Evolutionary conservation across 2,113 vertebrate species (phyloP), one percentile per base, ranked within the genome.

Genomic region (Myotis davidii): DNA sequence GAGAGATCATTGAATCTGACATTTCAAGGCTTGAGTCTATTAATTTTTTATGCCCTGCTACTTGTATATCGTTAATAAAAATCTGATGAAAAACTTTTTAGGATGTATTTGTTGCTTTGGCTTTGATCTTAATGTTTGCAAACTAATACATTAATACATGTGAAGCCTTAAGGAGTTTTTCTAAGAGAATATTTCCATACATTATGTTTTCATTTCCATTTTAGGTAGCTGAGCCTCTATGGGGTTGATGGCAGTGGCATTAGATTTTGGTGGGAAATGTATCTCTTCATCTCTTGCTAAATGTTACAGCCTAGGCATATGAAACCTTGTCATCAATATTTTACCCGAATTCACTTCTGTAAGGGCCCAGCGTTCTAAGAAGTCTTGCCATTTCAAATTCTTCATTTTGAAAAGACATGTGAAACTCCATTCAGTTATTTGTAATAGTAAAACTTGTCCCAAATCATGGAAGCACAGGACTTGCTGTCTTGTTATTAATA

Each of bases 11-110:
- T 99, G 99, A 98, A 98, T 99, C 99, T 99, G 99, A 99, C 99
- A 99, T 99, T 99, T 99, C 99, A 99, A 98, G 99, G 99, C 99
- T 99, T 97, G 95, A 92, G 97, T 96, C 96, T 99, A 99, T 99
- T 99, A 99, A 99, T 99, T 99, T 99, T 99, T 99, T 98, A 99
- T 99, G 99, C 98, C 98, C 97, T 98, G 96, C 98, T 99, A 99
- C 99, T 99, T 99, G 99, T 99, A 99, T 99, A 99, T 99, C 99
- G 98, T 98, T 99, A 99, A 99, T 99, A 99, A 99, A 99, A 99
- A 99, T 99, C 99, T 97, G 98, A 99, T 98, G 99, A 98, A 99
- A 99, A 99, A 99, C 98, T 99, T 99, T 99, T 98, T 98, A 99
- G 98, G 98, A 99, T 99, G 99, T 99, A 99, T 99, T 99, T 98